A percentile compares a stretch with the other conserved stretches of the same genome.
Evolutionary conservation across 2,797 vertebrate species (phyloP).

Genomic region (Heteromormyrus szaboi): DNA sequence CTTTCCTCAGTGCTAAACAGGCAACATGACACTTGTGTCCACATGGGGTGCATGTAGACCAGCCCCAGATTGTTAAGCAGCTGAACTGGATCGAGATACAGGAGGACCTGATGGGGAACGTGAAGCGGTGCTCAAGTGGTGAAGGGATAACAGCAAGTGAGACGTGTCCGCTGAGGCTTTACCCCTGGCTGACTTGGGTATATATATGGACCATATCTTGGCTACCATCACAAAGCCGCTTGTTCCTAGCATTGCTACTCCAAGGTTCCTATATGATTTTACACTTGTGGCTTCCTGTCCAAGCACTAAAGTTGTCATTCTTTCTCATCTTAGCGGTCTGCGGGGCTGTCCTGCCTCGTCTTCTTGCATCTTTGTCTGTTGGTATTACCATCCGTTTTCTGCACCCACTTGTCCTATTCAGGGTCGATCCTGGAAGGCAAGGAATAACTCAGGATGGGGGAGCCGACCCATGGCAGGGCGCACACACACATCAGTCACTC

Average conservation of each 20-base stretch:
- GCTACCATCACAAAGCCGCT: neutral
- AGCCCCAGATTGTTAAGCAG: neutral
- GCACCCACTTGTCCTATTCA: neutral
- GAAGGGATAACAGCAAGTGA: neutral
- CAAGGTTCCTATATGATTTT: neutral
- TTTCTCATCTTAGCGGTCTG: neutral
- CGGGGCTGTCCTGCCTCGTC: neutral
- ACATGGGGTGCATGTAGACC: neutral
- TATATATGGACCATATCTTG: neutral
- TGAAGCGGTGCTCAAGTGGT: neutral
- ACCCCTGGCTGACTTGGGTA: neutral
- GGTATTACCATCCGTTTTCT: neutral
- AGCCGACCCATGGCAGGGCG: neutral
- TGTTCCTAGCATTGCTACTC: neutral
- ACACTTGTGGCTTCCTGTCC: neutral
- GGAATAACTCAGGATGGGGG: neutral
- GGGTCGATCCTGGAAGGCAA: neutral
- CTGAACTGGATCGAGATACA: neutral
- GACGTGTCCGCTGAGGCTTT: neutral
- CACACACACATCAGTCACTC: neutral
- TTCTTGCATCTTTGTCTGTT: neutral
- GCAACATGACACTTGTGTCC: neutral
- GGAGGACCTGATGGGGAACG: neutral
- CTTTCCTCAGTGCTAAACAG: neutral
- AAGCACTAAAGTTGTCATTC: neutral